Base-by-base conservation (phyloP, 2,113 vertebrate species). In the Taxidea taxus region DNA sequence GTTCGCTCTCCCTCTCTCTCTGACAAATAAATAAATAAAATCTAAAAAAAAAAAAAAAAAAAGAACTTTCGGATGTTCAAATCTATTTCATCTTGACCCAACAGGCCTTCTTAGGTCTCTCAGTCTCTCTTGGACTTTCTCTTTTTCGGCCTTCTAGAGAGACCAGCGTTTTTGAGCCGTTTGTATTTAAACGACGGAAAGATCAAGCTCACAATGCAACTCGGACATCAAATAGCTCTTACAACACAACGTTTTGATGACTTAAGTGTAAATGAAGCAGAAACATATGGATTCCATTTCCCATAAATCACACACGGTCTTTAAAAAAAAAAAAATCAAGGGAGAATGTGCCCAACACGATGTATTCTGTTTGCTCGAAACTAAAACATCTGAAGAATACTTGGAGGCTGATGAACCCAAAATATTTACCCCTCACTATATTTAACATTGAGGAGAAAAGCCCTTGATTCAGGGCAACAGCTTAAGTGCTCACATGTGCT, bases 211-310 rank as follows among this genome's bases (percentile, higher is more conserved):
- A 68, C 62, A 94, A 93, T 42, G 58, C 81, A 80, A 83, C 90
- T 97, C 91, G 82, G 95, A 96, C 82, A 92, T 92, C 92, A 96
- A 85, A 93, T 60, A 94, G 54, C 81, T 97, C 96, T 97, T 96
- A 96, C 85, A 70, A 96, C 87, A 97, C 88, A 96, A 49, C 10
- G 66, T 95, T 96, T 91, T 96, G 90, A 98, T 97, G 96, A 89
- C 80, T 95, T 91, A 94, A 97, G 92, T 95, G 94, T 96, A 96
- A 97, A 95, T 66, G 72, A 98, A 97, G 78, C 88, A 96, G 85
- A 96, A 97, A 96, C 97, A 98, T 97, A 98, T 97, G 97, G 97
- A 97, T 96, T 92, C 82, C 78, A 95, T 97, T 97, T 96, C 80
- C 86, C 85, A 91, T 96, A 95, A 96, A 89, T 97, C 86, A 97